These are phyloP conservation scores for Stichodactyla mertensii DNA, from an alignment of 64 coral and sea anemone species.

Conservation along the genomic window DNA sequence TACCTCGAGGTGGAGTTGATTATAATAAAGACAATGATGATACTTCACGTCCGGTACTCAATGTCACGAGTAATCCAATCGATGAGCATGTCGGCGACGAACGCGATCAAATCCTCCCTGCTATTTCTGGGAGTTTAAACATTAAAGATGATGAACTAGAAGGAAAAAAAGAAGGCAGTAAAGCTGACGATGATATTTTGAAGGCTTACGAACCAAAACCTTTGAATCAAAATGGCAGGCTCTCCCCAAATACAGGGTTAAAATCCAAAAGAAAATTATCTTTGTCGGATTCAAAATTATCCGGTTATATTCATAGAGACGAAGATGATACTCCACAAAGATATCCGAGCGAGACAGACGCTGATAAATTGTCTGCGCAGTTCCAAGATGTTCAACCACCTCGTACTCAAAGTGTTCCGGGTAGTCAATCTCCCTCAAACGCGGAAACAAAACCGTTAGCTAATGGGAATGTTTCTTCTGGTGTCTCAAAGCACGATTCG, in stretches of 20 bases:
- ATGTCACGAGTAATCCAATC: neutral
- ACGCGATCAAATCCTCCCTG: neutral
- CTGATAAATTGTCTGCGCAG: neutral
- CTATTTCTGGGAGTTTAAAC: neutral
- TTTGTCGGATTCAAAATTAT: slow-evolving; percentile 13
- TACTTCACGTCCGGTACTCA: neutral
- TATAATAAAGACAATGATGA: neutral
- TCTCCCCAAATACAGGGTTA: neutral
- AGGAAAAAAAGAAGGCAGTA: neutral
- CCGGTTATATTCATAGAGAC: neutral
- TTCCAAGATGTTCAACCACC: neutral
- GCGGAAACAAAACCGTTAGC: slow-evolving; percentile 1
- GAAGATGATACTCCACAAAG: neutral
- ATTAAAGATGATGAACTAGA: neutral
- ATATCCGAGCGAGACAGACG: neutral
- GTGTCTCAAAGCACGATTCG: slow-evolving; percentile 5
- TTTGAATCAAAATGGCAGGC: neutral
- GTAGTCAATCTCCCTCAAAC: neutral
- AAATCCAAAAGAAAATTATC: slow-evolving; percentile 21
- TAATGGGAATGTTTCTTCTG: slow-evolving; percentile 19
- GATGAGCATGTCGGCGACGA: neutral
- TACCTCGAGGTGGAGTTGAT: neutral
- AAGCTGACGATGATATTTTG: neutral
- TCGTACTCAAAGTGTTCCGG: neutral
- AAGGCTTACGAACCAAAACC: neutral